Evolutionary conservation across 2,888 invertebrate species (phyloP), one percentile per base, ranked within the genome.

Genomic region (Nephrotoma flavescens): DNA sequence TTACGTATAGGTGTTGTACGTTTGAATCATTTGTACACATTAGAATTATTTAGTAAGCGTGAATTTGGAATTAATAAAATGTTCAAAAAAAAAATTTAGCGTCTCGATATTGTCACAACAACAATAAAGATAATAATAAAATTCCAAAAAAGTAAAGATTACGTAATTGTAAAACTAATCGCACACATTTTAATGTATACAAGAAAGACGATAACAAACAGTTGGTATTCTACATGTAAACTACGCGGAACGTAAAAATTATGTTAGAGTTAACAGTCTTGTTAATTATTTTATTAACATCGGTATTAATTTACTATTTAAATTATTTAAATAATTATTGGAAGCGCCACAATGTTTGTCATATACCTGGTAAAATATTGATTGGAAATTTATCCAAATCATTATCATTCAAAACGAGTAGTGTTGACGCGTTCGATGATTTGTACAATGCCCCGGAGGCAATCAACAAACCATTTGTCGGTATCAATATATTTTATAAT

Each of bases 331-430:
- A 57, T 11, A 57, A 57, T 57, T 91, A 90, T 87, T 91, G 89
- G 92, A 90, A 89, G 15, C 89, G 90, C 6, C 90, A 90, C 1
- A 91, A 91, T 4, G 87, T 93, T 0, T 88, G 90, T 1, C 91
- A 90, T 87, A 87, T 92, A 1, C 86, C 90, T 9, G 91, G 93
- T 0, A 89, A 89, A 0, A 90, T 91, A 0, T 89, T 93, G n/a
- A 87, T 92, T 5, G 93, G 93, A 6, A 93, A 92, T 87, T 90
- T 92, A 0, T 88, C 87, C 44, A 89, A 91, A 0, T 89, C 91
- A 44, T 57, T 92, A 0, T 87, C 89, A 0, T 86, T 90, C 31
- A 89, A 89, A 71, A 89, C 88, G 41, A 89, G 90, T 7, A 89
- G 91, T 7, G 90, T 91, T 0, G 45, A 91, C 83, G 90, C 90